Evolutionary conservation across 1,140 invertebrate species (phyloP), one percentile per base, ranked within the genome.

Genomic region (Apis laboriosa): DNA sequence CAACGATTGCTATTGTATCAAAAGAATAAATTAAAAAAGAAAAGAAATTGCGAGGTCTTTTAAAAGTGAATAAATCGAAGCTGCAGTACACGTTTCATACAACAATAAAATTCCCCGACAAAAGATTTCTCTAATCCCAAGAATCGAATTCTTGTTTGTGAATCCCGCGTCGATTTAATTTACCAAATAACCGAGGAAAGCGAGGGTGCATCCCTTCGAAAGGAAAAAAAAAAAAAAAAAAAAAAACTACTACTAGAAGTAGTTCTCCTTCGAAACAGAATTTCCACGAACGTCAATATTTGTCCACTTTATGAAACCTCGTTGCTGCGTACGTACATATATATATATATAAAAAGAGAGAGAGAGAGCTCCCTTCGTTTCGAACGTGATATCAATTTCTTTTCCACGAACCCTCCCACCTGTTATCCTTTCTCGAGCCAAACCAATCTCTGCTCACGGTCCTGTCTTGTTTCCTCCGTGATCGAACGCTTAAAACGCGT

Each of bases 371-470:
- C 24, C 67, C 55, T 56, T 17, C 8, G 0, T 19, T 17, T 19
- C 55, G 64, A 68, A 81, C 73, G 53, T 76, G 77, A 81, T 81
- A 77, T 76, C 80, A 80, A 80, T 80, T 80, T 80, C 78, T 71
- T 80, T 72, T 53, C 34, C 43, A 24, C 12, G 34, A 34, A 34
- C 34, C 63, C 64, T n/a, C 55, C 80, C 73, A 81, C 80, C 80
- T 81, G 80, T 81, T 81, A 81, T 81, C 66, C 17, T 81, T 68
- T 55, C 53, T 12, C 63, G 63, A 81, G 28, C 51, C 71, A 74
- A 80, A 80, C 58, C 60, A 77, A 76, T 28, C 56, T n/a, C 8
- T 13, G 34, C 56, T 60, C 5, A 43, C 34, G n/a, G 9, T 24
- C 2, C 34, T 58, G 28, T 73, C 53, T 21, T 51, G 53, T 28